Evolutionary conservation across 2,888 invertebrate species (phyloP), one percentile per base, ranked within the genome.

Genomic region (Pyrgus malvae): DNA sequence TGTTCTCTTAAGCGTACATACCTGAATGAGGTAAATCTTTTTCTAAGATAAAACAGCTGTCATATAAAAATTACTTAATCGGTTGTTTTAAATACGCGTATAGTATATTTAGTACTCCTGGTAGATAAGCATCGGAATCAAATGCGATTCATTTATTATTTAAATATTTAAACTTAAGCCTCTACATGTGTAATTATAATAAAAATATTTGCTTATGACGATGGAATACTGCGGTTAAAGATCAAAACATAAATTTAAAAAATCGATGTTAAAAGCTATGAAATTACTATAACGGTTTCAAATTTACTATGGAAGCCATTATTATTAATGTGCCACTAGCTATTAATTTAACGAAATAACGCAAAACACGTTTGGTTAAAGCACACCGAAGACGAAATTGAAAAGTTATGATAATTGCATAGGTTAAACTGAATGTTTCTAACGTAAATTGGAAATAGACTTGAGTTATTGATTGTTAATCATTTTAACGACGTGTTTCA

Each of bases 371-470:
- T 42, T 35, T 44, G 5, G 21, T 14, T 33, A 45, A 45, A 12
- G 23, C 23, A 21, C 19, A 7, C 31, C 42, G 35, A 44, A 31
- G 35, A 44, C 35, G 17, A 51, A 51, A 51, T 51, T 51, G 42
- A 51, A 51, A 51, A 51, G 51, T 51, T 51, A 44, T 44, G 42
- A 51, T 51, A 44, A 51, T 51, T 51, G 27, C 51, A 48, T 16
- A 35, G 23, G 33, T 31, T 25, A 42, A 35, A 44, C 25, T 29
- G 41, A 37, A 27, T 44, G 33, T 42, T 31, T 12, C 25, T 51
- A 35, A 51, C 25, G 3, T 33, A 35, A 37, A 51, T 44, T 35
- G 41, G 29, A 41, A 33, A 11, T 23, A 11, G 31, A 35, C 16
- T 16, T 50, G 25, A 50, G 41, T 50, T 50, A 50, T 50, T 16